Conservation (phyloP, 1,140 invertebrate species). For the Paramacrobiotus metropolitanus region DNA sequence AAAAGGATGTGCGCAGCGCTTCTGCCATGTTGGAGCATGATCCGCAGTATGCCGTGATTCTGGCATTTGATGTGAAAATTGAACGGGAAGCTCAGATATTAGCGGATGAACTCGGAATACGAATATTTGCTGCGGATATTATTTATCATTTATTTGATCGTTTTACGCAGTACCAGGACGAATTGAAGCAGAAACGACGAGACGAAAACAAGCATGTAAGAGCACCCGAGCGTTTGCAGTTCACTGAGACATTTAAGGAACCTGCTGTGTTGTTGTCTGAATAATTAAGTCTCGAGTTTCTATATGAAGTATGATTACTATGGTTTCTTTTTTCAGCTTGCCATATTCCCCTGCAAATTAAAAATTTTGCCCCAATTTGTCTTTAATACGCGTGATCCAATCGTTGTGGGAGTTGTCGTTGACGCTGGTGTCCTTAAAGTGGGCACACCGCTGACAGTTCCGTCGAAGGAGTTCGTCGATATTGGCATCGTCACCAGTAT, state of each 20-base stretch:
- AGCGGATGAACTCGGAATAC: conserved; percentile 75
- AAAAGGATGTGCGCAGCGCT: conserved; percentile 97
- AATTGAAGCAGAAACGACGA: conserved; percentile 70
- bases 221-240: neutral
- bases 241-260: too few species aligned
- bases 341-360: conserved; percentile 93
- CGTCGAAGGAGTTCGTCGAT: conserved; percentile 83
- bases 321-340: conserved; percentile 29
- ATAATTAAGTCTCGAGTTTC: neutral
- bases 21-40: conserved; percentile 98
- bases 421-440: conserved; percentile 85
- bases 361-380: conserved; percentile 64
- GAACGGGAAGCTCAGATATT: conserved; percentile 90
- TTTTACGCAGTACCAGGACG: conserved; percentile 79
- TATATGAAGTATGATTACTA: neutral
- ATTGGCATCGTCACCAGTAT: conserved; percentile 83
- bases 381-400: conserved; percentile 93
- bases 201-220: conserved; percentile 65
- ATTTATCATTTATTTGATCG: conserved; percentile 99
- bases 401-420: conserved; percentile 80
- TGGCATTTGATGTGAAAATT: conserved; percentile 97
- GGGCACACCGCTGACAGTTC: conserved; percentile 89
- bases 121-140: conserved; percentile 96
- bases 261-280: too few species aligned
- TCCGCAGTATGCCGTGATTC: conserved; percentile 82